A percentile compares a stretch with the other conserved stretches of the same genome.
Conservation (phyloP, 2,113 vertebrate genomes). For the pig (Sus scrofa) region DNA sequence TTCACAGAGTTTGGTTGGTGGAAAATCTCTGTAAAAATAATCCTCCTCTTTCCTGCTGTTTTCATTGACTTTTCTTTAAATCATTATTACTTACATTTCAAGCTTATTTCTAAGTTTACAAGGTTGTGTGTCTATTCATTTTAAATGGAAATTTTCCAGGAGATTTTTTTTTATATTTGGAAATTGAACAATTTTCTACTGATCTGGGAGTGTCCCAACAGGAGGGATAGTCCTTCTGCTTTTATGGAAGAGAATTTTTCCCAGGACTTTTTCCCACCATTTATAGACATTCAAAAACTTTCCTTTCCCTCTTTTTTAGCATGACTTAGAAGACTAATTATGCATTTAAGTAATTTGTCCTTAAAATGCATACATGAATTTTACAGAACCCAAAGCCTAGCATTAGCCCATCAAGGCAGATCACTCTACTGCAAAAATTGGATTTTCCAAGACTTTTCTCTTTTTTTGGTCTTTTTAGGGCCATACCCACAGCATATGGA, state of each 20-base stretch:
- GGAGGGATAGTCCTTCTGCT: not conserved
- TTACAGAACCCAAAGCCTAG: not conserved
- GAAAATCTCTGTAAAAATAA: conserved; percentile 4
- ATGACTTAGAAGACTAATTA: not conserved
- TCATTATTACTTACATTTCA: not conserved
- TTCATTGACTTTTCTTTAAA: not conserved
- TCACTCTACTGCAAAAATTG: not conserved
- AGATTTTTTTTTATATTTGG: conserved; percentile 2
- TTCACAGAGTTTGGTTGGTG: not conserved
- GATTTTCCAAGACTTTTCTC: not conserved
- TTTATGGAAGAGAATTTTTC: not conserved
- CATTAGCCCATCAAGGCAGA: not conserved
- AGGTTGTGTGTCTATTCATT: not conserved
- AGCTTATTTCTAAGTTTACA: not conserved
- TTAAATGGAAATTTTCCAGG: not conserved
- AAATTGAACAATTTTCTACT: not conserved
- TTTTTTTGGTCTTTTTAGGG: too few species aligned
- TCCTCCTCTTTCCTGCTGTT: not conserved
- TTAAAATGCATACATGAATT: not conserved
- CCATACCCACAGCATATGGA: too few species aligned
- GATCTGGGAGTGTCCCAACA: not conserved
- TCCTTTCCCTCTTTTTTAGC: not conserved
- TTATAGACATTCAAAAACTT: not conserved
- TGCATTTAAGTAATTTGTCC: not conserved
- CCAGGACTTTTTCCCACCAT: not conserved